phyloP scores from a whole-genome alignment of 2,888 invertebrate genomes.

The Pimpla rufipes region DNA sequence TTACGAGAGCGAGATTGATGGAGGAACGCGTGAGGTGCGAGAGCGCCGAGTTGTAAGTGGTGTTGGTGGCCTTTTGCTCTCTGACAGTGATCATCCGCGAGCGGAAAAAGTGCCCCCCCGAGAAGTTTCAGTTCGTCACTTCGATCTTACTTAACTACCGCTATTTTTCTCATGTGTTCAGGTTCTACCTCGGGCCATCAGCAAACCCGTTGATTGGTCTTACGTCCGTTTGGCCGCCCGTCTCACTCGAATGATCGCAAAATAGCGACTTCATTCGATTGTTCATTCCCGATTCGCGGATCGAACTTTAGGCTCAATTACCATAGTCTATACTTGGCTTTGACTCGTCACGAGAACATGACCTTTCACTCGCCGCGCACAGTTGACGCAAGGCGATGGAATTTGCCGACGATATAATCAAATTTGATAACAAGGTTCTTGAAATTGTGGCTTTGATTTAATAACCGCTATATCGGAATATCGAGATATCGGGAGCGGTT shows the following conservation, averaged over 20 bases:
- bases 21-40: constrained; percentile 80
- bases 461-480: constrained; percentile 33
- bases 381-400: not conserved
- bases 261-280: not conserved
- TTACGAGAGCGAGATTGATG: constrained; percentile 81
- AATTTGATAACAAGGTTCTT: constrained; percentile 42
- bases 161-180: constrained; percentile 69
- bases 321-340: not conserved
- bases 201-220: constrained; percentile 6
- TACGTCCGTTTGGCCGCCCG: not conserved
- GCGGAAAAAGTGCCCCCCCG: constrained; percentile 79
- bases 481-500: constrained; percentile 30
- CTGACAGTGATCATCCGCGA: constrained; percentile 78
- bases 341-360: not conserved
- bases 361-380: not conserved
- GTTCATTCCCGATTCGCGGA: constrained; percentile 5
- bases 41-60: constrained; percentile 77
- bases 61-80: constrained; percentile 75
- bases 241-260: not conserved
- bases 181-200: constrained; percentile 73
- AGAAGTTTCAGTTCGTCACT: constrained; percentile 72
- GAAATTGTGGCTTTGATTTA: constrained; percentile 19
- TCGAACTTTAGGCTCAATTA: not conserved
- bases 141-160: constrained; percentile 72
- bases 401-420: constrained; percentile 3